Percentiles rank a stretch among this genome's conserved stretches.
Conservation (phyloP, 2,888 invertebrate species). For the Cryptocheilus praepositus region DNA sequence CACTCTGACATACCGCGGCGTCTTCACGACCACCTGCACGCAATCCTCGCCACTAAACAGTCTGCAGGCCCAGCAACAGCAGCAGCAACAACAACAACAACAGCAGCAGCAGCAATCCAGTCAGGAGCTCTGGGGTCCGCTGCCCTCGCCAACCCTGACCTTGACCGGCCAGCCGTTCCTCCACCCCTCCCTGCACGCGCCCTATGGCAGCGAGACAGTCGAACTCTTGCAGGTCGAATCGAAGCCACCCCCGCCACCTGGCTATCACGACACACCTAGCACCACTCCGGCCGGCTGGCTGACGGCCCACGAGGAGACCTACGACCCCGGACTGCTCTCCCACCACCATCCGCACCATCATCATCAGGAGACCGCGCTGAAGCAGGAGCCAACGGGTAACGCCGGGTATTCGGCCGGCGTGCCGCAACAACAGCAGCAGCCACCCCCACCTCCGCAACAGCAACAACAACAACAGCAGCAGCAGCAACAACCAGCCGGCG, state of each 20-base stretch:
- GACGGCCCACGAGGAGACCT: slow-evolving; percentile 73
- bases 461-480: slow-evolving; percentile 66
- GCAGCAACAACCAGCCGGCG: slow-evolving; percentile 61
- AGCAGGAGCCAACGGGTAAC: slow-evolving; percentile 81
- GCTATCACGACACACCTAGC: slow-evolving; percentile 81
- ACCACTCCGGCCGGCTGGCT: slow-evolving; percentile 75
- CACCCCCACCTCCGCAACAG: slow-evolving; percentile 62
- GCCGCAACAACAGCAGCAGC: slow-evolving; percentile 65
- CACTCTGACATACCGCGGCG: slow-evolving; percentile 79
- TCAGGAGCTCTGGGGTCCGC: slow-evolving; percentile 71
- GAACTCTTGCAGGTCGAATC: slow-evolving; percentile 72
- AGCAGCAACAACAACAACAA: slow-evolving; percentile 78
- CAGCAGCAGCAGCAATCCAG: slow-evolving; percentile 73
- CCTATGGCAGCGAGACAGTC: slow-evolving; percentile 70
- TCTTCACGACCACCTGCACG: slow-evolving; percentile 83
- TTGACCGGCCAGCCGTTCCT: slow-evolving; percentile 69
- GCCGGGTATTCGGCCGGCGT: slow-evolving; percentile 66
- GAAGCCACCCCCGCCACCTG: slow-evolving; percentile 76
- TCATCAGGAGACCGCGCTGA: slow-evolving; percentile 80
- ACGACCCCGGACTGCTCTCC: slow-evolving; percentile 76
- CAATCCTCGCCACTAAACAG: slow-evolving; percentile 82
- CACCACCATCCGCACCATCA: slow-evolving; percentile 78
- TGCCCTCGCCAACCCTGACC: slow-evolving; percentile 70
- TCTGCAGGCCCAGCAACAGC: slow-evolving; percentile 78
- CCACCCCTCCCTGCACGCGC: slow-evolving; percentile 71